These are phyloP conservation scores for Ostrea denselamellosa DNA, from an alignment of 1,140 invertebrate genomes.

Conservation along the genomic window DNA sequence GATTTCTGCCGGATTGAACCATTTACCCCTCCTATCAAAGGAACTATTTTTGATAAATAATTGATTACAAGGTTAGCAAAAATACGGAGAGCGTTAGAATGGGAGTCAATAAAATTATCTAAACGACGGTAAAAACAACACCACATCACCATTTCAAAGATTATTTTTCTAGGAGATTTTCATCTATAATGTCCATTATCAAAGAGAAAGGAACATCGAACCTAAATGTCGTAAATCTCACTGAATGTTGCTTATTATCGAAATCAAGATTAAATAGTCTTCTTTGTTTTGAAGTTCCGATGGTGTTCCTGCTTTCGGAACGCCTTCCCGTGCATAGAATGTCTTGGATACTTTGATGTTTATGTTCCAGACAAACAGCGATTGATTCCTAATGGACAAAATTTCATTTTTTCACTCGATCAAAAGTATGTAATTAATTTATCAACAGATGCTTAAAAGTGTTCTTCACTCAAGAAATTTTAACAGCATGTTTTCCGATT, in stretches of 20 bases:
- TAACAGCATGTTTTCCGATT: neutral
- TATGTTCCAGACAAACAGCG: neutral
- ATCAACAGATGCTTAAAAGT: constrained; percentile 12
- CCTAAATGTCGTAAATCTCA: neutral
- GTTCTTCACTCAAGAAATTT: neutral
- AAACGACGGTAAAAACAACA: neutral
- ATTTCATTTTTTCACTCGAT: neutral
- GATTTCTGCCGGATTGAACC: neutral
- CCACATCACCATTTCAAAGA: neutral
- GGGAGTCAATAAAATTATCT: neutral
- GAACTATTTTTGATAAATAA: constrained; percentile 1
- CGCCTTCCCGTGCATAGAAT: neutral
- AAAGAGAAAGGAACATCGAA: constrained; percentile 13
- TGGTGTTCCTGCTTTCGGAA: neutral
- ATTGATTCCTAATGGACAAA: constrained; percentile 11
- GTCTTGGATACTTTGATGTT: neutral
- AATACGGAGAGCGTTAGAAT: neutral
- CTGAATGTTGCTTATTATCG: constrained; percentile 21
- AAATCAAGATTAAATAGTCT: constrained; percentile 27
- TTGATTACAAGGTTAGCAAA: constrained; percentile 29
- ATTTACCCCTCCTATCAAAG: neutral
- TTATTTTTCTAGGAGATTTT: neutral
- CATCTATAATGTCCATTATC: constrained; percentile 16
- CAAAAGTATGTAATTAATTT: constrained; percentile 11
- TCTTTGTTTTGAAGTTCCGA: constrained; percentile 16